Conservation (phyloP, 2,797 vertebrate species). For the Phoeniculus purpureus region DNA sequence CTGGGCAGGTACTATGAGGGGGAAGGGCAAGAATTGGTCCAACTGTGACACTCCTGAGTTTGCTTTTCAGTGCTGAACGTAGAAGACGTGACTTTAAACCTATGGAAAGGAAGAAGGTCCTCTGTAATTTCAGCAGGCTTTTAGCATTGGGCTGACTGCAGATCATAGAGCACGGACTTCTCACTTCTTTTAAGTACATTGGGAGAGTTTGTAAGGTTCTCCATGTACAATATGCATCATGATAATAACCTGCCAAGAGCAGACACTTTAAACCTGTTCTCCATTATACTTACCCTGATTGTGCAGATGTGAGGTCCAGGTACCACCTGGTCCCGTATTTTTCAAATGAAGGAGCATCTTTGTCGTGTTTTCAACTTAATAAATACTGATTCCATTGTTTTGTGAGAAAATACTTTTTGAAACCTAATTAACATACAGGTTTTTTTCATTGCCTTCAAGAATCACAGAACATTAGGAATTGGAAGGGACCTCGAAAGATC, state of each 20-base stretch:
- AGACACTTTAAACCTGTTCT: background rate
- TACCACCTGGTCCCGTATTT: background rate
- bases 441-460: background rate
- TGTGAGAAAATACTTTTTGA: background rate
- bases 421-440: background rate
- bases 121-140: constrained; percentile 19
- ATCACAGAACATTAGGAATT: too few species aligned
- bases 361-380: background rate
- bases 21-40: background rate
- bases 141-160: constrained; percentile 1
- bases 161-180: constrained; percentile 1
- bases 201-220: constrained; percentile 8
- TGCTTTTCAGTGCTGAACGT: background rate
- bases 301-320: background rate
- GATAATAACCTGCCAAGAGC: background rate
- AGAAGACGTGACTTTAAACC: background rate
- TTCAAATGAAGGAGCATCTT: background rate
- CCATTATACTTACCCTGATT: background rate
- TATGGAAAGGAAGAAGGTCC: background rate
- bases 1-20: background rate
- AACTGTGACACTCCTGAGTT: background rate
- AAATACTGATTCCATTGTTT: background rate
- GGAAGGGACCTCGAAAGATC: too few species aligned
- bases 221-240: background rate
- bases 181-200: constrained; percentile 1